These are phyloP conservation scores for Eupithecia centaureata DNA, from an alignment of 2,888 invertebrate genomes.

Conservation along the genomic window DNA sequence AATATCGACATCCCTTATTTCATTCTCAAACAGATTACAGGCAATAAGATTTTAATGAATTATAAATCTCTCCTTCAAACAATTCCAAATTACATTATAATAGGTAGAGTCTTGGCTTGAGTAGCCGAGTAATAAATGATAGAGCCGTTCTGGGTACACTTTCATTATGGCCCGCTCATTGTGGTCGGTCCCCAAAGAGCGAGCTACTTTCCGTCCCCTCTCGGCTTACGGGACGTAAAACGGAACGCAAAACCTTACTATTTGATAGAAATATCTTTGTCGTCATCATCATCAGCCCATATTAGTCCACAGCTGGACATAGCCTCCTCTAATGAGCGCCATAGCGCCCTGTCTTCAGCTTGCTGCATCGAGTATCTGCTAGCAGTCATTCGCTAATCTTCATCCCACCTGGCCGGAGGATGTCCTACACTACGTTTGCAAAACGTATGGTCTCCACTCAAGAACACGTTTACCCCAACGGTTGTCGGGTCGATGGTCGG, in stretches of 20 bases:
- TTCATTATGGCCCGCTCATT: constrained; percentile 68
- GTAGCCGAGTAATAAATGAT: constrained; percentile 58
- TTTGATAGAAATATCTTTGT: constrained; percentile 59
- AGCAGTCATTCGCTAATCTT: no score
- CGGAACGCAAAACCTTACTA: constrained; percentile 61
- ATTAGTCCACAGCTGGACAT: no score
- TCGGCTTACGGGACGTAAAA: constrained; percentile 49
- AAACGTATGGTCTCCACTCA: no score
- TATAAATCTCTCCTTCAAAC: constrained; percentile 45
- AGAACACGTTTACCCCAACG: no score
- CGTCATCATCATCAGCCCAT: no score
- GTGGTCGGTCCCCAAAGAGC: constrained; percentile 61
- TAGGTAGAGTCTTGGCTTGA: constrained; percentile 43
- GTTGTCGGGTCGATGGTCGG: no score
- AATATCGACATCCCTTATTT: constrained; percentile 36
- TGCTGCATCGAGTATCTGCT: no score
- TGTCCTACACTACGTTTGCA: no score
- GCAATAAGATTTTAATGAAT: constrained; percentile 44
- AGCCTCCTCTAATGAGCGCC: no score
- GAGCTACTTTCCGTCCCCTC: constrained; percentile 53
- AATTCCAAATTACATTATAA: constrained; percentile 47
- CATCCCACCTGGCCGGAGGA: no score
- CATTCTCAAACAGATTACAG: constrained; percentile 42
- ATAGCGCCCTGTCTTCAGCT: no score
- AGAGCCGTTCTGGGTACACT: constrained; percentile 59